Conservation (phyloP, 2,113 vertebrate genomes). For the Arizona elegans region DNA sequence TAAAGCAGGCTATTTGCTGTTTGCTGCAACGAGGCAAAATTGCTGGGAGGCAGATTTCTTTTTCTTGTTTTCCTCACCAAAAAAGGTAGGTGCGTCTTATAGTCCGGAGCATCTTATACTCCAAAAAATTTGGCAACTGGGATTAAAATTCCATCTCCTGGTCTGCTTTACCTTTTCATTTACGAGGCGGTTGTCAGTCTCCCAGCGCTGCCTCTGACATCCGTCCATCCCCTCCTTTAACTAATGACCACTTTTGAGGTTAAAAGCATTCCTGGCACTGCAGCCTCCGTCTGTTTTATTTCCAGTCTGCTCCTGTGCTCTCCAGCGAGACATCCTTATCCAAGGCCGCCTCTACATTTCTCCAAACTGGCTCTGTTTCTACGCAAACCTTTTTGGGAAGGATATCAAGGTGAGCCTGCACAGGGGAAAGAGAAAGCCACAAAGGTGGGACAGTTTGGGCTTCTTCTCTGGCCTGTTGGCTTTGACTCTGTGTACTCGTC, state of each 20-base stretch:
- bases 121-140: not conserved
- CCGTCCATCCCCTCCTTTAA: no score
- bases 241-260: not conserved
- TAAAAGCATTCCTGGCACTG: not conserved
- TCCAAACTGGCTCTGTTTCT: slow-evolving; percentile 95
- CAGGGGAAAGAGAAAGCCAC: no score
- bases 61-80: no score
- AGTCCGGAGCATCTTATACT: no score
- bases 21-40: no score
- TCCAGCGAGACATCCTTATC: slow-evolving; percentile 91
- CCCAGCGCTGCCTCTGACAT: not conserved
- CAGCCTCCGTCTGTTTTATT: not conserved
- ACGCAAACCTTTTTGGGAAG: slow-evolving; percentile 94
- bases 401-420: slow-evolving; percentile 86
- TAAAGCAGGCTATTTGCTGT: no score
- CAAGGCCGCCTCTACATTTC: slow-evolving; percentile 97
- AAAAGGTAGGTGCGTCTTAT: no score
- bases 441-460: not conserved
- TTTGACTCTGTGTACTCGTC: no score
- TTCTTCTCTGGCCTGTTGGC: not conserved
- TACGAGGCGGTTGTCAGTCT: not conserved
- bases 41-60: no score
- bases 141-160: not conserved
- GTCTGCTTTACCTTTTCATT: not conserved
- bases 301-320: slow-evolving; percentile 91